These are phyloP conservation scores for Burhinus bistriatus DNA, from an alignment of 2,113 vertebrate species.

Conservation along the genomic window DNA sequence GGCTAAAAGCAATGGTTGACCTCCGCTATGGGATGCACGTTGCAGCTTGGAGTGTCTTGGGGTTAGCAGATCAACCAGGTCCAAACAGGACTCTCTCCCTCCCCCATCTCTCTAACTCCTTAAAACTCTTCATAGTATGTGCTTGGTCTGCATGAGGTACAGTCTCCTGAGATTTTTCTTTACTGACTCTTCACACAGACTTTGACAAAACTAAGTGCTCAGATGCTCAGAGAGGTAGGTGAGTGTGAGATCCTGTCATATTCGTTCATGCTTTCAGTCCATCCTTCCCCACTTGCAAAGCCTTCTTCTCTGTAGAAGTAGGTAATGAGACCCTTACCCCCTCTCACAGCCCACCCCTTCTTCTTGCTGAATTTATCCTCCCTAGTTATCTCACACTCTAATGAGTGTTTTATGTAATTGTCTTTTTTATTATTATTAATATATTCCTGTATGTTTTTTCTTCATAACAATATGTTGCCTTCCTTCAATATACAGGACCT, in stretches of 20 bases:
- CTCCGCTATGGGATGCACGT: background rate
- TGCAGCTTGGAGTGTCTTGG: background rate
- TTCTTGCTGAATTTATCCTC: background rate
- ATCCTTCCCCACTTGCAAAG: background rate
- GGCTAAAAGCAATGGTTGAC: background rate
- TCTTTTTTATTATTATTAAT: background rate
- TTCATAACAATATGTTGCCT: background rate
- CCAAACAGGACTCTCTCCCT: background rate
- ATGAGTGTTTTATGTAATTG: background rate
- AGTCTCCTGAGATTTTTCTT: background rate
- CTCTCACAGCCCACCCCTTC: background rate
- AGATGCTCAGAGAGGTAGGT: accelerated
- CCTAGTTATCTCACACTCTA: background rate
- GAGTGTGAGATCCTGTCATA: background rate
- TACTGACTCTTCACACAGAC: background rate
- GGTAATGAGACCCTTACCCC: background rate
- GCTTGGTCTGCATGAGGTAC: background rate
- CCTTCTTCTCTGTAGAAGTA: background rate
- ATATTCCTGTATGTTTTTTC: background rate
- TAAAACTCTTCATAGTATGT: background rate
- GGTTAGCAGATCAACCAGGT: background rate
- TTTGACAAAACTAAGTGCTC: background rate
- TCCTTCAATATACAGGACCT: background rate
- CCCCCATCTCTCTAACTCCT: background rate
- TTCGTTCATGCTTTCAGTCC: background rate